Evolutionary conservation across 2,113 vertebrate genomes (phyloP).

Genomic region (Todiramphus saurophagus): DNA sequence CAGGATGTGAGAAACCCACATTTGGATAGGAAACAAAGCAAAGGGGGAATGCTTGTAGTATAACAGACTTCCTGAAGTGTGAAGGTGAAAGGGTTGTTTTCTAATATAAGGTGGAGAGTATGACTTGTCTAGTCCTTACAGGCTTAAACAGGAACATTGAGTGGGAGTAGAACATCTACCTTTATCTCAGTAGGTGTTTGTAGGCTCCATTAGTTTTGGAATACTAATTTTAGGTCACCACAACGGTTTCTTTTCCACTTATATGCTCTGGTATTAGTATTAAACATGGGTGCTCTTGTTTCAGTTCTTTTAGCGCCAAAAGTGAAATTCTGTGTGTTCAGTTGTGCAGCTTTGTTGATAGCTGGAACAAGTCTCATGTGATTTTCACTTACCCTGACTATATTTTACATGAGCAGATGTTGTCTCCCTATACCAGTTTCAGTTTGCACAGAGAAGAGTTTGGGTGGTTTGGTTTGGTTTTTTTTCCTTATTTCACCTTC

Average conservation of each 20-base stretch:
- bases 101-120: accelerated
- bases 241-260: background rate
- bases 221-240: background rate
- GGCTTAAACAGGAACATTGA: background rate
- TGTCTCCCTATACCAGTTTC: background rate
- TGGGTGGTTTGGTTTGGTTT: background rate
- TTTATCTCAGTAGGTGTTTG: background rate
- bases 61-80: background rate
- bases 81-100: background rate
- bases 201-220: background rate
- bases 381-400: background rate
- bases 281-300: background rate
- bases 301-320: background rate
- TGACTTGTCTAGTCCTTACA: background rate
- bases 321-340: background rate
- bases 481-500: background rate
- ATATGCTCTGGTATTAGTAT: background rate
- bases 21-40: background rate
- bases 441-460: background rate
- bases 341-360: accelerated
- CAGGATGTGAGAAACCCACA: background rate
- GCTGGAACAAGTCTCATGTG: background rate
- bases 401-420: background rate
- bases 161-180: background rate
- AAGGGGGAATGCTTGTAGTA: background rate